Conservation (phyloP, 2,113 vertebrate species). For the Lethenteron camtschaticum region DNA sequence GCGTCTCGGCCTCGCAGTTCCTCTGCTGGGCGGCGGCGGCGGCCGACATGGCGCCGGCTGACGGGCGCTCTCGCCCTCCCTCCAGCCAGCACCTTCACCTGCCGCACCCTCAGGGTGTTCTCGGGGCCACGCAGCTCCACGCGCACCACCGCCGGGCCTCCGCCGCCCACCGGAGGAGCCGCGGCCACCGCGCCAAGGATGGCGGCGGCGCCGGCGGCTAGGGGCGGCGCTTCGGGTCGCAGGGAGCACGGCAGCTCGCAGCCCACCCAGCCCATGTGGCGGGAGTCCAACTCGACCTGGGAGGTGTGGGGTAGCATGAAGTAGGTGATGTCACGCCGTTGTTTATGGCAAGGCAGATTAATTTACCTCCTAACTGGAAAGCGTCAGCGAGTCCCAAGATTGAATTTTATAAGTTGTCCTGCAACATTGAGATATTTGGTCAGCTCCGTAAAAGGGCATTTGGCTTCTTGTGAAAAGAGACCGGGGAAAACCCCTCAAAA, state of each 20-base stretch:
- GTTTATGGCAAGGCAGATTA: not conserved
- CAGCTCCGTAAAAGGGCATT: no score
- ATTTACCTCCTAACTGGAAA: constrained; percentile 1
- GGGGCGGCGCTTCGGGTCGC: no score
- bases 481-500: no score
- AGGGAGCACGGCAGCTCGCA: constrained; percentile 48
- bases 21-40: constrained; percentile 70
- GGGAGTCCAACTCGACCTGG: constrained; percentile 80
- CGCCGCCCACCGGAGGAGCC: constrained; percentile 19
- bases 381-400: not conserved
- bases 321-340: not conserved
- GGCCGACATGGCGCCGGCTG: constrained; percentile 76
- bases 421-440: no score
- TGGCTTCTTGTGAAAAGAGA: no score
- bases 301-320: not conserved
- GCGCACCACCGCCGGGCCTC: constrained; percentile 81
- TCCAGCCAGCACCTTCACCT: constrained; percentile 95
- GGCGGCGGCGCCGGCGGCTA: no score
- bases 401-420: no score
- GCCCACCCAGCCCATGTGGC: constrained; percentile 95
- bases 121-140: constrained; percentile 92
- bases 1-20: constrained; percentile 85
- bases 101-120: constrained; percentile 83
- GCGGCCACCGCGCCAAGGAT: no score
- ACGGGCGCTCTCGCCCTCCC: constrained; percentile 83